Base-by-base conservation (phyloP, 2,888 invertebrate species). In the Trissoscelio sp. region DNA sequence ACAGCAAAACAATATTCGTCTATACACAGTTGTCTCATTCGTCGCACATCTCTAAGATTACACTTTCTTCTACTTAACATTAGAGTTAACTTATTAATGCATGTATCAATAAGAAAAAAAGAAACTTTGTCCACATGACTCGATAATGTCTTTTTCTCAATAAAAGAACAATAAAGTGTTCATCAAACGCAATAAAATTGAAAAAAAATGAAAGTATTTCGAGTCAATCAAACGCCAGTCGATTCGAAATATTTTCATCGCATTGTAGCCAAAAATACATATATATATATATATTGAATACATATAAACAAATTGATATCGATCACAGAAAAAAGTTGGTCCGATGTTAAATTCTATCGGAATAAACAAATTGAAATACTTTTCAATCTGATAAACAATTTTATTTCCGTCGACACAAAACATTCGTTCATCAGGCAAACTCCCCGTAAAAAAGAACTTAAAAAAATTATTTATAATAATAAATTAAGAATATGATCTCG, bases 1-100 rank as follows among this genome's bases (percentile, higher is more conserved):
- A 86, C 85, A 84, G 84, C 83, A 42, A 87, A 89, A 88, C 83
- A 86, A 86, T 87, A 87, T 84, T 85, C 55, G 16, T 82, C 84
- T 85, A 86, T 78, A 83, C 85, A 85, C 83, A 87, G 84, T 82
- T 86, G 84, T 84, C 79, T 86, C 77, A 82, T 85, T 85, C 86
- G 84, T 84, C 83, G 79, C 83, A 81, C 83, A 82, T 85, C 85
- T 86, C 85, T 86, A 67, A 14, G 84, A 85, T 85, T 88, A 84
- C 77, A 83, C 77, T 84, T 81, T 81, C 51, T 81, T 81, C 82
- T 84, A 64, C 34, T 44, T 60, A 42, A 18, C 31, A 11, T 31
- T 57, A n/a, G n/a, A 20, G 48, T 14, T 34, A 60, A 64, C 20
- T 11, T 37, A 37, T 4, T 4, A 37, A 37, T 4, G n/a, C 31